Conservation (phyloP, 2,888 invertebrate species). For the Saturnia pavonia region DNA sequence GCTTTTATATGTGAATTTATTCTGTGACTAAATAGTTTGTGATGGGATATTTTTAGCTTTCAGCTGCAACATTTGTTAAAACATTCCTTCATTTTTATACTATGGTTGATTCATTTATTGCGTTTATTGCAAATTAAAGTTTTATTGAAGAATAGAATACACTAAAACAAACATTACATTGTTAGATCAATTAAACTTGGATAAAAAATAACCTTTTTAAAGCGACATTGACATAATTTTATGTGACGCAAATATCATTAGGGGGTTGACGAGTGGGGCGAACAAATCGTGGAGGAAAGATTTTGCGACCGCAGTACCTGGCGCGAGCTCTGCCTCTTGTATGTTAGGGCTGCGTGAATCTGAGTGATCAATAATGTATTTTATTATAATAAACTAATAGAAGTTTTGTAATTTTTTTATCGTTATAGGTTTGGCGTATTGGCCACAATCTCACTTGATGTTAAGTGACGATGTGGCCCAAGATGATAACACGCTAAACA, state of each 20-base stretch:
- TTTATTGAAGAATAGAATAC: neutral
- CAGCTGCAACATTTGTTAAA: too few species aligned
- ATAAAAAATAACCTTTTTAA: neutral
- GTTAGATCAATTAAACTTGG: neutral
- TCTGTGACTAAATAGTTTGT: neutral
- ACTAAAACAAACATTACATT: neutral
- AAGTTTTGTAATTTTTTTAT: constrained; percentile 4
- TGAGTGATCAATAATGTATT: neutral
- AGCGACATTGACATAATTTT: constrained; percentile 8
- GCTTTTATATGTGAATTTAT: neutral
- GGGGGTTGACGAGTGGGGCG: constrained; percentile 32
- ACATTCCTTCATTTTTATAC: too few species aligned
- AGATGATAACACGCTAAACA: too few species aligned
- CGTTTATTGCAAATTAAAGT: too few species aligned
- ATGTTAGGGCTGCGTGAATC: neutral
- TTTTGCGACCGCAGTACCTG: constrained; percentile 38
- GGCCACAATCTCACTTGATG: too few species aligned
- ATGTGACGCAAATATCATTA: constrained; percentile 38
- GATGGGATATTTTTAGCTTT: too few species aligned
- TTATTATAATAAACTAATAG: neutral
- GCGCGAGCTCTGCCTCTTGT: constrained; percentile 7
- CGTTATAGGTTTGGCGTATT: too few species aligned
- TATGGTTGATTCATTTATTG: too few species aligned
- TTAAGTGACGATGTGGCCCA: too few species aligned
- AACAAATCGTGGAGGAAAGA: constrained; percentile 51